Evolutionary conservation across 2,113 vertebrate species (phyloP).

Genomic region (Carassius gibelio): DNA sequence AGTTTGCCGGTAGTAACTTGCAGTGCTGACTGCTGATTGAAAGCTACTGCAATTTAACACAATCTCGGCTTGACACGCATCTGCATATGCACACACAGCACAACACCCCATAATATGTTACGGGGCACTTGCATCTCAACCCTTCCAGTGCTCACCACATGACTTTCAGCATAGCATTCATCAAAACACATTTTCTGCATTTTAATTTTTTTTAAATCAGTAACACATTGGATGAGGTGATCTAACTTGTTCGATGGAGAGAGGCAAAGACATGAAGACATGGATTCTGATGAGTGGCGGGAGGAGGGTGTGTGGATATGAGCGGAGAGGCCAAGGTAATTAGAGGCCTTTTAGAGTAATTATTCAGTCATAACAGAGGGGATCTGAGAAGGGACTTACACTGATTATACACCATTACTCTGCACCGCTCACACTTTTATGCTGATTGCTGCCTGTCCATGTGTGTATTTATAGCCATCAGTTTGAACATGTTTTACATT

Average conservation of each 20-base stretch:
- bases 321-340: neutral
- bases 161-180: neutral
- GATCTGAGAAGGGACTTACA: neutral
- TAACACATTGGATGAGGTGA: conserved; percentile 23
- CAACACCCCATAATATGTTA: conserved; percentile 23
- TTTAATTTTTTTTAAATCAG: conserved; percentile 8
- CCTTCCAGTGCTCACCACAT: neutral
- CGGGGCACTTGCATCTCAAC: neutral
- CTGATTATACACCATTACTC: conserved; percentile 11
- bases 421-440: neutral
- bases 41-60: conserved; percentile 15
- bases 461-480: too few relatives aligned
- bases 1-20: conserved; percentile 5
- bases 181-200: conserved; percentile 27
- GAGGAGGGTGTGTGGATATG: conserved; percentile 14
- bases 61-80: neutral
- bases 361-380: conserved; percentile 1
- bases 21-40: conserved; percentile 40
- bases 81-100: conserved; percentile 14
- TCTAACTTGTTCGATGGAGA: conserved; percentile 31
- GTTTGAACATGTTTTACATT: too few relatives aligned
- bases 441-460: too few relatives aligned
- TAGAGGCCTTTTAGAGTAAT: conserved; percentile 25
- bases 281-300: conserved; percentile 37
- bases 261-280: conserved; percentile 9